Conservation (phyloP, 2,888 invertebrate species). For the Andricus quercusramuli region DNA sequence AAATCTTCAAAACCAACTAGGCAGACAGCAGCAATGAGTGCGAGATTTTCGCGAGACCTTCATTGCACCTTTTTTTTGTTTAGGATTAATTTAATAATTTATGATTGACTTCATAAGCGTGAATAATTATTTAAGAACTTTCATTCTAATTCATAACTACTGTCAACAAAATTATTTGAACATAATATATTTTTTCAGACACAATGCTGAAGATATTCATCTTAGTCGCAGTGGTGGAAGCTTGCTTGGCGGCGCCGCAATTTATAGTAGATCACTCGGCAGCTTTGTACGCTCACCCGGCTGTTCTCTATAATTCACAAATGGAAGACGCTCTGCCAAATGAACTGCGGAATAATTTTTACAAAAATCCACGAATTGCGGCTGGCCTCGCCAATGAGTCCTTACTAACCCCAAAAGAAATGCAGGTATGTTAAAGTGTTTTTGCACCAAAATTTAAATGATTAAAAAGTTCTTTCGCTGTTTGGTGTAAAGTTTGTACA, state of each 20-base stretch:
- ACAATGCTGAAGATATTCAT: slow-evolving; percentile 57
- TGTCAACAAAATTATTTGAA: no score
- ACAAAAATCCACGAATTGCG: slow-evolving; percentile 87
- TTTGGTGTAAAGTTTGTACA: slow-evolving; percentile 48
- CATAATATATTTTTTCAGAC: slow-evolving; percentile 42
- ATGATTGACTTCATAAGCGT: no score
- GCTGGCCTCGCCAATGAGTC: slow-evolving; percentile 88
- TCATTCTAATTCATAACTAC: no score
- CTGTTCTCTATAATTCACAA: slow-evolving; percentile 86
- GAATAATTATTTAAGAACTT: no score
- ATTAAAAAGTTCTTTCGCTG: neutral
- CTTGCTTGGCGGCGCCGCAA: slow-evolving; percentile 66
- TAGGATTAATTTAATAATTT: no score
- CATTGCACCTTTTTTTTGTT: no score
- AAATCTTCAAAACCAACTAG: no score
- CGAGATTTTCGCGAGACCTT: no score
- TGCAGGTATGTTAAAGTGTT: slow-evolving; percentile 78
- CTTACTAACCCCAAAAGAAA: slow-evolving; percentile 88
- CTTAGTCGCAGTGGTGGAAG: slow-evolving; percentile 53
- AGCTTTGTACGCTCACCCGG: slow-evolving; percentile 82
- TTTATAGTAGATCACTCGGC: slow-evolving; percentile 59
- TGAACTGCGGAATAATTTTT: slow-evolving; percentile 86
- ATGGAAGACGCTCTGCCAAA: slow-evolving; percentile 87
- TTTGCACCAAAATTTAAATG: neutral
- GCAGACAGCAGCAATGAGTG: no score